Base-by-base conservation (phyloP, 30 jellyfish, hydroid and myxozoan genomes). In the Nemopilema nomurai region DNA sequence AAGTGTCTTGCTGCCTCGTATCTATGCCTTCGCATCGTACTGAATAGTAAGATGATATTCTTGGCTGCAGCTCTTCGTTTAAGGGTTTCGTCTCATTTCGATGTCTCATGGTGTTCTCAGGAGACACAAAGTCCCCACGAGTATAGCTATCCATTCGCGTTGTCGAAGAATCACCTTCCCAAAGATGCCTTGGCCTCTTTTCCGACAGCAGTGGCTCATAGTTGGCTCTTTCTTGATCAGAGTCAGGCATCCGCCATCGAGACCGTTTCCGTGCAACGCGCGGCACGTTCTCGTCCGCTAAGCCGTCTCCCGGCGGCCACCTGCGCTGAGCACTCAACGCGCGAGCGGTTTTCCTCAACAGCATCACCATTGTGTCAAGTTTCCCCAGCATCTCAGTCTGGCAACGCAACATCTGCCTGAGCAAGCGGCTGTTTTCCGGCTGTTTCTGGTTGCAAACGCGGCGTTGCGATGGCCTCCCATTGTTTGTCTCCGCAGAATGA, bases 41-140 rank as follows among this genome's bases (percentile, higher is more conserved):
- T 16, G 89, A 79, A 33, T 64, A 79, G 24, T 79, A 79, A 0
- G 89, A 79, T 7, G 89, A 65, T 79, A 79, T 79, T 62, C 50
- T 79, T 66, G 89, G 89, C 29, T 69, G 52, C 21, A 66, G 1
- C 16, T 62, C 32, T 24, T 76, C 76, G 1, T 28, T 62, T 27
- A 20, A 16, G 8, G 29, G 57, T 41, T 6, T 41, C 57, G 57
- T 13, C 57, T 41, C 57, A 41, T 41, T 41, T 13, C 57, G 57
- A 41, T 20, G 26, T 28, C 81, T 29, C 16, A 9, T 16, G 8
- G 18, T 16, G 16, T 71, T 31, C 81, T 20, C 28, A 1, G 49
- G 1, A 23, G 26, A 16, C 16, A 71, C 49, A 18, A 29, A 27
- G 67, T 7, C 29, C 22, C 50, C 76, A 0, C 51, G 19, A 23